Conservation (phyloP, 2,888 invertebrate species). For the Cactoblastis cactorum region DNA sequence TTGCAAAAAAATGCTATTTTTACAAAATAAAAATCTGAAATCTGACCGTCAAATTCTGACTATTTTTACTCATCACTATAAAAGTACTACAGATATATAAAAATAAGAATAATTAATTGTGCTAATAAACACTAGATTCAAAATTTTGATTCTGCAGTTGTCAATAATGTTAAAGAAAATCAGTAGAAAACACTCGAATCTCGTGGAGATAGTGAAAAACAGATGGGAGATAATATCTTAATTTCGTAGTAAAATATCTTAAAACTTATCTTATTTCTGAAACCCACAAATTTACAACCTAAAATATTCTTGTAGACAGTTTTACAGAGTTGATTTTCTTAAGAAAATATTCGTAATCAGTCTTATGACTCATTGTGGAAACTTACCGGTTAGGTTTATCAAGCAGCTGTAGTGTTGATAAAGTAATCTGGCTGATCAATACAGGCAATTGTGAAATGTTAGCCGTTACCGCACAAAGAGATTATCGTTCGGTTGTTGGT, state of each 20-base stretch:
- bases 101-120: too few species aligned
- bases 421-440: constrained; percentile 46
- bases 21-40: too few species aligned
- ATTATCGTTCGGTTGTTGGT: constrained; percentile 31
- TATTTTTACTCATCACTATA: too few species aligned
- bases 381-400: constrained; percentile 47
- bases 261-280: background rate
- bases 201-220: too few species aligned
- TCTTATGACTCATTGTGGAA: constrained; percentile 48
- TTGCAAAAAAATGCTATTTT: too few species aligned
- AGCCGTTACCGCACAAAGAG: constrained; percentile 36
- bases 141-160: too few species aligned
- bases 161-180: too few species aligned
- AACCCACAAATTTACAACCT: constrained; percentile 15
- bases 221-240: background rate
- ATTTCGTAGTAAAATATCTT: background rate
- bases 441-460: constrained; percentile 46
- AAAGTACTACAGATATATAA: too few species aligned
- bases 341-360: constrained; percentile 20
- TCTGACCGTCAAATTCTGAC: too few species aligned
- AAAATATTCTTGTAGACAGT: constrained; percentile 14
- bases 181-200: too few species aligned
- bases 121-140: too few species aligned
- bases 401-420: constrained; percentile 42
- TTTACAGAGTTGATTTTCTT: constrained; percentile 18